Base-by-base conservation (phyloP, 2,797 vertebrate genomes). In the Tragelaphus oryx region DNA sequence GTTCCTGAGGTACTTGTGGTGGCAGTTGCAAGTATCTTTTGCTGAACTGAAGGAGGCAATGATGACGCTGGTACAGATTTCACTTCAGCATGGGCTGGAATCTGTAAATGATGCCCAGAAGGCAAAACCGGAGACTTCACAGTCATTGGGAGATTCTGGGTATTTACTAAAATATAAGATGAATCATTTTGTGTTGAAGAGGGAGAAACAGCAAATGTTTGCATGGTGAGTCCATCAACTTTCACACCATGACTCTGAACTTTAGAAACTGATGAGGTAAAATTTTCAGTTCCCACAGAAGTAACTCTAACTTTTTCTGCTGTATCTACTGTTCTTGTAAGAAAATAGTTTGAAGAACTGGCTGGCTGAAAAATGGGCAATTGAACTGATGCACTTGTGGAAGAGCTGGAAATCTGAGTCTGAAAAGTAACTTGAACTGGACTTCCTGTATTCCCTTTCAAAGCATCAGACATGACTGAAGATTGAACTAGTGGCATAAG, bases 51-150 rank as follows among this genome's bases (percentile, higher is more conserved):
- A 96, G 97, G 95, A 52, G 98, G 98, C 81, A 99, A 97, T 68
- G 97, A 98, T 87, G 98, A 98, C 9, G 98, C 98, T 54, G 98
- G 98, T 76, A 98, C 95, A 93, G 98, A 98, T 94, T 98, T 98
- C 92, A 99, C 98, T 97, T 98, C 98, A 78, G 98, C 98, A 94
- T 98, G 94, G 90, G 98, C 97, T 48, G 98, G 98, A 90, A 98
- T 99, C 96, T 98, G 98, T 81, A 99, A 98, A 94, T 98, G 98
- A 96, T 98, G 98, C 89, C 98, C 98, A 10, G 98, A 98, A 92
- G 98, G 98, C 95, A 98, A 94, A 14, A 95, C 16, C 60, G 98
- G 86, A 91, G 97, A 79, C 37, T 96, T 98, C 60, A 95, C 28
- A 78, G 97, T 55, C 78, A 95, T 13, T 18, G 98, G 96, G 30